A percentile compares a stretch with the other conserved stretches of the same genome.
Evolutionary conservation across 2,888 invertebrate species (phyloP).

Genomic region (Acanthosepion pharaonis): DNA sequence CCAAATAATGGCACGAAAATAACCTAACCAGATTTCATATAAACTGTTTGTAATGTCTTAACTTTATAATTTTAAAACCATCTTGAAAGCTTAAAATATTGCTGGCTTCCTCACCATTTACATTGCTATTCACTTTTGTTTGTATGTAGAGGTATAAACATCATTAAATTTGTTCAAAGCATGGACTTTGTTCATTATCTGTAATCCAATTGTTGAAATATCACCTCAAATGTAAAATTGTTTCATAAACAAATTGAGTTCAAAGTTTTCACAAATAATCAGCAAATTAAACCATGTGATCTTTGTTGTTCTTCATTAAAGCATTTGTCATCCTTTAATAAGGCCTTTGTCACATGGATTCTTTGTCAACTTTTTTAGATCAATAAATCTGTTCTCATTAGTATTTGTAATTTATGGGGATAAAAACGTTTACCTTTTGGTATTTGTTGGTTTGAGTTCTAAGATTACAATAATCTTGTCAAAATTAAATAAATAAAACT

Average conservation of each 20-base stretch:
- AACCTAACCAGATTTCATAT: background rate
- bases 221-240: background rate
- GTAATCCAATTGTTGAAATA: background rate
- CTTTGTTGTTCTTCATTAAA: background rate
- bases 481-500: too few species aligned
- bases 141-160: background rate
- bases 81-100: background rate
- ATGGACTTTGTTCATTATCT: background rate
- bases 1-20: background rate
- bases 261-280: slow-evolving; percentile 8
- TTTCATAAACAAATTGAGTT: background rate
- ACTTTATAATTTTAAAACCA: background rate
- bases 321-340: background rate
- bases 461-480: too few species aligned
- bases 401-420: too few species aligned
- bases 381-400: too few species aligned
- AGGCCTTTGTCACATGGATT: background rate
- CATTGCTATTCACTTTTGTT: background rate
- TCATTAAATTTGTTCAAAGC: background rate
- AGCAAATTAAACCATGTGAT: background rate
- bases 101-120: background rate
- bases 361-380: too few species aligned
- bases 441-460: too few species aligned
- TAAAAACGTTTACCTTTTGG: too few species aligned
- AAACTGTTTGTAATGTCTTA: background rate